Conservation (phyloP, 2,113 vertebrate genomes). For the Phyllostomus hastatus region DNA sequence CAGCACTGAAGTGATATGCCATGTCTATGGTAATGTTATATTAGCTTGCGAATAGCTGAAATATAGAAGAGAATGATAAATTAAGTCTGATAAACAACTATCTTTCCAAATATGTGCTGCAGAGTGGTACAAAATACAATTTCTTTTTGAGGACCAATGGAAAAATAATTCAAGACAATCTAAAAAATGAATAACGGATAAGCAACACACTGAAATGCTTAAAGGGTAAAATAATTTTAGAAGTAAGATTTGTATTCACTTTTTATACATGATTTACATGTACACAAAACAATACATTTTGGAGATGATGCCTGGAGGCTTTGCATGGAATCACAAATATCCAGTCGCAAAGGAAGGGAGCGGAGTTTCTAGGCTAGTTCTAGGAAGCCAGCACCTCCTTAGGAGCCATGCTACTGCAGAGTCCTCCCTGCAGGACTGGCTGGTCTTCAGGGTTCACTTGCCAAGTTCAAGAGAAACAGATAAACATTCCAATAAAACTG, state of each 20-base stretch:
- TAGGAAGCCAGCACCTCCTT: neutral
- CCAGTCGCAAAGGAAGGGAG: neutral
- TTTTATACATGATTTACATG: neutral
- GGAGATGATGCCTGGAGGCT: neutral
- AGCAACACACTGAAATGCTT: neutral
- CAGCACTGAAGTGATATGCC: neutral
- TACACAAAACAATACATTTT: neutral
- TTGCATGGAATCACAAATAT: neutral
- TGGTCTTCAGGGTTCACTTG: neutral
- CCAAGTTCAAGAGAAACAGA: neutral
- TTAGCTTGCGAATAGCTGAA: neutral
- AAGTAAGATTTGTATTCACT: neutral
- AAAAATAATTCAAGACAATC: neutral
- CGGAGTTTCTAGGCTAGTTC: neutral
- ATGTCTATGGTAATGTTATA: neutral
- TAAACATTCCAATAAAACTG: neutral
- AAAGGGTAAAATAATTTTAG: neutral
- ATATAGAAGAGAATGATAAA: neutral
- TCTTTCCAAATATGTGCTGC: neutral
- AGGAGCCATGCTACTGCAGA: neutral
- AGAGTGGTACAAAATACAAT: neutral
- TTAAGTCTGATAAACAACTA: neutral
- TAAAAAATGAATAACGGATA: neutral
- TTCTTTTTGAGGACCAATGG: neutral
- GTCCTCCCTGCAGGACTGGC: neutral